Evolutionary conservation across 2,888 invertebrate genomes (phyloP).

Genomic region (Phrixothrix hirtus): DNA sequence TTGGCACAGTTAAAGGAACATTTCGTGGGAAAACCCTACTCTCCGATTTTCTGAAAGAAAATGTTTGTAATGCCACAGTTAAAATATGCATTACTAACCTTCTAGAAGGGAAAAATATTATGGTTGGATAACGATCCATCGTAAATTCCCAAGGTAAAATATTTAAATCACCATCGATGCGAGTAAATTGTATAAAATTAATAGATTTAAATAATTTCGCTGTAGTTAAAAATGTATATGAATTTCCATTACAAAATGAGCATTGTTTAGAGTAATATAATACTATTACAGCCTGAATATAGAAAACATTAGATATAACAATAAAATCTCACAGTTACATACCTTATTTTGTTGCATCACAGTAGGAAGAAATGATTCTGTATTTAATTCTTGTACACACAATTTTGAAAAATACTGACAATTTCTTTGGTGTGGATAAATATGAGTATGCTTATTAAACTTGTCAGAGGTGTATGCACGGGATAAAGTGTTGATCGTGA

Average conservation of each 20-base stretch:
- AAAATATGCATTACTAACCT: conserved; percentile 55
- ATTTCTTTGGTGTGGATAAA: conserved; percentile 30
- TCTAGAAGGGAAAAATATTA: conserved; percentile 77
- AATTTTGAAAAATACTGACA: conserved; percentile 44
- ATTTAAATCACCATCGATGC: conserved; percentile 81
- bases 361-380: conserved; percentile 65
- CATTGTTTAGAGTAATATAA: conserved; percentile 80
- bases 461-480: conserved; percentile 46
- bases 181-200: conserved; percentile 62
- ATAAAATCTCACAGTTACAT: conserved; percentile 28
- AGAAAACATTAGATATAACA: conserved; percentile 1
- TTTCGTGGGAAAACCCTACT: conserved; percentile 69
- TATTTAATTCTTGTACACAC: conserved; percentile 68
- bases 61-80: conserved; percentile 10
- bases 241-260: conserved; percentile 72
- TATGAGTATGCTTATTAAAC: conserved; percentile 43
- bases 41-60: conserved; percentile 66
- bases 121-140: conserved; percentile 76
- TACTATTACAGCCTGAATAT: conserved; percentile 76
- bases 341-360: conserved; percentile 67
- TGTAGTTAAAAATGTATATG: conserved; percentile 69
- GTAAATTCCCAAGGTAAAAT: conserved; percentile 87
- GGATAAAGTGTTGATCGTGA: conserved; percentile 50
- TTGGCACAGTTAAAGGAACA: conserved; percentile 66
- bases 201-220: conserved; percentile 64